phyloP scores from a whole-genome alignment of 2,113 vertebrate species.

The Fulmarus glacialis region DNA sequence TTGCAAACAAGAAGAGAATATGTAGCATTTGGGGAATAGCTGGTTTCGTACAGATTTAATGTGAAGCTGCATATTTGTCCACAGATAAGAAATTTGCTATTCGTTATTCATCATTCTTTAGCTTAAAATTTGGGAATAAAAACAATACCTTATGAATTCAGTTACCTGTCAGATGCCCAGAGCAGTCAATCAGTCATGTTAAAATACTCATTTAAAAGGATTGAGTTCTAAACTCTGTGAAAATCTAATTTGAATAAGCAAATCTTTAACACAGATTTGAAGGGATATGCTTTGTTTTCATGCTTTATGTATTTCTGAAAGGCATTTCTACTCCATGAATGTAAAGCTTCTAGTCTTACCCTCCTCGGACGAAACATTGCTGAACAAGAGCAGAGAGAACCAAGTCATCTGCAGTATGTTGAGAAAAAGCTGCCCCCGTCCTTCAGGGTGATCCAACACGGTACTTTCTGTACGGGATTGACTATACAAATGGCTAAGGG shows the following conservation, averaged over 20 bases:
- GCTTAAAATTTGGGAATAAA: not conserved
- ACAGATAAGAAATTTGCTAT: not conserved
- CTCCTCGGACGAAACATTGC: not conserved
- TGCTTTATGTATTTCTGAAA: not conserved
- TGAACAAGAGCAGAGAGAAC: not conserved
- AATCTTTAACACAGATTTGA: not conserved
- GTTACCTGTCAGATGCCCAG: not conserved
- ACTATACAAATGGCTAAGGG: not conserved
- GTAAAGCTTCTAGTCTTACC: not conserved
- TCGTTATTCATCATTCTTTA: not conserved
- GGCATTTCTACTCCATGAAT: not conserved
- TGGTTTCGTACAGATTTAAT: not conserved
- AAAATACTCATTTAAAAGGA: not conserved
- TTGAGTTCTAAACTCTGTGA: not conserved
- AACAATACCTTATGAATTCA: not conserved
- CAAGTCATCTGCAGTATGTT: not conserved
- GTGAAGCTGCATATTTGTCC: not conserved
- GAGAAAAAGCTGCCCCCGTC: not conserved
- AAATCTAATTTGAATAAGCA: not conserved
- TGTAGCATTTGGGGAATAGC: not conserved
- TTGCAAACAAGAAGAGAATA: not conserved
- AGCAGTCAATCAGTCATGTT: not conserved
- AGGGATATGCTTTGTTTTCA: not conserved
- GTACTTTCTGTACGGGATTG: not conserved
- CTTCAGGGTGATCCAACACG: not conserved